Base-by-base conservation (phyloP, 2,888 invertebrate genomes). In the Frankliniella intonsa region DNA sequence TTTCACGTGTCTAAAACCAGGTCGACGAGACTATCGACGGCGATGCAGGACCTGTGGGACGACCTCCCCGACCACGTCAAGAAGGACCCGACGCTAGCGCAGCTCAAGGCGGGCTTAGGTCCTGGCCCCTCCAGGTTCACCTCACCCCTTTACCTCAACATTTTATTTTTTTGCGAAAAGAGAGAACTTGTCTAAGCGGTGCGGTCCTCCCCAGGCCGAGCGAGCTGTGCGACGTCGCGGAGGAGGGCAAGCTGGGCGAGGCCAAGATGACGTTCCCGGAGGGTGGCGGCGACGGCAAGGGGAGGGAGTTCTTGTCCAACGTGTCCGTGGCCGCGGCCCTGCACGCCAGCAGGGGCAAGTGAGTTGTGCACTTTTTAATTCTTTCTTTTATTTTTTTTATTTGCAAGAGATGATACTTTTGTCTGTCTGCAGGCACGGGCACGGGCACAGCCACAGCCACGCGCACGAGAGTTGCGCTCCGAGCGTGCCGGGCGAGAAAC, bases 61-160 rank as follows among this genome's bases (percentile, higher is more conserved):
- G 90, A 91, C 81, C 87, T 93, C 5, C 93, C 93, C 0, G 91
- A 92, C 83, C 90, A 90, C 84, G 92, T 93, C 86, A 91, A 92
- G 83, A 89, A 90, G 84, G 93, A 93, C 87, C 93, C 93, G 0
- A 90, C 91, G 69, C 87, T 93, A 86, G 92, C 91, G 27, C 90
- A 91, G 0, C 93, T 93, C 86, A 90, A 90, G 85, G 87, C 88
- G 62, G 88, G 90, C n/a, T 91, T 91, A 84, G 38, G 38, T 2
- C 38, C 38, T 5, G 5, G 38, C 38, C 2, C 38, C 5, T 91
- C 91, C 81, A 88, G 89, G 51, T 88, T 88, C 3, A 88, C 27
- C 22, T 50, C 80, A 55, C 38, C 38, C 38, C 38, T 38, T 9
- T 27, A 62, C 12, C 11, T 38, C 51, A 65, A 22, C 19, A 65